Evolutionary conservation across 2,113 vertebrate species (phyloP).

Genomic region (Romanogobio albipinnatus): DNA sequence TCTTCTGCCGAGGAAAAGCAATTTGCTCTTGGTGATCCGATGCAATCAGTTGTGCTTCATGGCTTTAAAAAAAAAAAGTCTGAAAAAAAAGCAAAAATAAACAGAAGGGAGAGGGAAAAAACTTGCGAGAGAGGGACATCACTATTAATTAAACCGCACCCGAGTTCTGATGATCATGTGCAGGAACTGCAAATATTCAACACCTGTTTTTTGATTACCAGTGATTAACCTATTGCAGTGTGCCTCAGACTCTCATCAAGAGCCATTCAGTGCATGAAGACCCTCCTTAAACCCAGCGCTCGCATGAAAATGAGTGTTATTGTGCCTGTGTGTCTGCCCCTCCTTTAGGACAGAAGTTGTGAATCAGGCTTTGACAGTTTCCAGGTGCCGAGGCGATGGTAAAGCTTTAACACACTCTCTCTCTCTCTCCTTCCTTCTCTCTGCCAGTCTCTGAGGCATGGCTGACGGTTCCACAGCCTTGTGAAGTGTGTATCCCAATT

Average conservation of each 20-base stretch:
- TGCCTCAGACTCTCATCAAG: conserved; percentile 65
- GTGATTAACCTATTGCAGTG: conserved; percentile 72
- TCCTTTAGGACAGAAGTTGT: conserved; percentile 43
- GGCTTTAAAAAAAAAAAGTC: conserved; percentile 57
- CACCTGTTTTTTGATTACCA: conserved; percentile 70
- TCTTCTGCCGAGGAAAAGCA: conserved; percentile 70
- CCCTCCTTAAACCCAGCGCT: conserved; percentile 57
- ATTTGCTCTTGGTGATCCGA: conserved; percentile 74
- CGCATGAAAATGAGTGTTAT: conserved; percentile 69
- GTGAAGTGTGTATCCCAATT: conserved; percentile 67
- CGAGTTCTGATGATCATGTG: conserved; percentile 62
- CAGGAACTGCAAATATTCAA: conserved; percentile 61
- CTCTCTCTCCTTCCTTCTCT: conserved; percentile 48
- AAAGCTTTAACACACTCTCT: conserved; percentile 52
- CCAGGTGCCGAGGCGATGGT: conserved; percentile 63
- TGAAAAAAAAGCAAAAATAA: conserved; percentile 49
- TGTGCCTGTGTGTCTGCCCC: conserved; percentile 44
- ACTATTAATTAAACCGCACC: conserved; percentile 71
- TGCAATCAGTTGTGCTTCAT: conserved; percentile 73
- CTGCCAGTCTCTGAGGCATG: conserved; percentile 55
- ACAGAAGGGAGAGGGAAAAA: conserved; percentile 43
- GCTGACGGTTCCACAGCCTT: conserved; percentile 35
- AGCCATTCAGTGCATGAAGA: conserved; percentile 63
- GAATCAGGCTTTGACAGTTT: conserved; percentile 16
- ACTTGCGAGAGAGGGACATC: conserved; percentile 57